phyloP scores from a whole-genome alignment of 2,888 invertebrate species.

The Timandra comae region DNA sequence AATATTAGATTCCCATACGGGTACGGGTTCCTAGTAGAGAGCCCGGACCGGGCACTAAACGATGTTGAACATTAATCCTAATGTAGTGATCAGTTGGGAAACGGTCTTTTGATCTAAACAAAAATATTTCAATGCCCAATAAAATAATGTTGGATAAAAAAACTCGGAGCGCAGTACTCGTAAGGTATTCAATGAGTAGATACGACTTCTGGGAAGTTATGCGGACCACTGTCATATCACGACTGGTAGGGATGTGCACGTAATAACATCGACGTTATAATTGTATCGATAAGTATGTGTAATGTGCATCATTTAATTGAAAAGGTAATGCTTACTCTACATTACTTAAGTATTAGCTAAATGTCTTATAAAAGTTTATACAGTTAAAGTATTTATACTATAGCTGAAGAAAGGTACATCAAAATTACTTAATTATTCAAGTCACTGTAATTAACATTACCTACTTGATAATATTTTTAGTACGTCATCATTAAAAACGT shows the following conservation, averaged over 20 bases:
- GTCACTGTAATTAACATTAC: no score
- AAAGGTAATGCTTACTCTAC: no score
- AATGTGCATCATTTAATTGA: no score
- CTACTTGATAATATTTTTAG: no score
- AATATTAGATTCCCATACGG: conserved; percentile 42
- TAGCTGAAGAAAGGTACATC: no score
- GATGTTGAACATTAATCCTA: conserved; percentile 74
- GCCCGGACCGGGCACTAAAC: conserved; percentile 42
- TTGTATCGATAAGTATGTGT: no score
- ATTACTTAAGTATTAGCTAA: no score
- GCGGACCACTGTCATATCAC: conserved; percentile 71
- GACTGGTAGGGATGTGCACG: conserved; percentile 48
- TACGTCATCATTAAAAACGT: no score
- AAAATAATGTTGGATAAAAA: conserved; percentile 67
- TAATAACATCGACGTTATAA: conserved; percentile 27
- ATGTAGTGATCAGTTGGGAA: conserved; percentile 64
- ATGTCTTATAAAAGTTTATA: no score
- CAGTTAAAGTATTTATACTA: no score
- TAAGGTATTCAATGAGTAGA: conserved; percentile 64
- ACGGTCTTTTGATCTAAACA: conserved; percentile 73
- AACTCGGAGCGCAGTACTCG: conserved; percentile 51
- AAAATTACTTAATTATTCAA: no score
- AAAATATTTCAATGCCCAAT: conserved; percentile 74
- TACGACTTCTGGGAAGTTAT: conserved; percentile 68
- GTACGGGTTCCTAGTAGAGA: conserved; percentile 46